Conservation (phyloP, 2,113 vertebrate species). For the Leptodactylus fuscus region DNA sequence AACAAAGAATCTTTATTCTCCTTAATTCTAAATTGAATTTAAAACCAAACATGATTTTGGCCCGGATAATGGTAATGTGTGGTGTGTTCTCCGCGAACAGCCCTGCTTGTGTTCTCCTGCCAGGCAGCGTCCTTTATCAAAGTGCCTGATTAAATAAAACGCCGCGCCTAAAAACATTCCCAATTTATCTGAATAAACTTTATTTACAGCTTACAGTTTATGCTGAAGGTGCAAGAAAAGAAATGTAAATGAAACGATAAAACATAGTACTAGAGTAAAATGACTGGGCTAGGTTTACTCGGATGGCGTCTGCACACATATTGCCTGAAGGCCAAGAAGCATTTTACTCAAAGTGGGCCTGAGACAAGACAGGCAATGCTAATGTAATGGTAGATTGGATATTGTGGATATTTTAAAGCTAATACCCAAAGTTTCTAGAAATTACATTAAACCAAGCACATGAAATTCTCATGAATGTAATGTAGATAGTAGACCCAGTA, state of each 20-base stretch:
- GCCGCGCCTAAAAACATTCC: background rate
- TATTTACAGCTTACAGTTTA: background rate
- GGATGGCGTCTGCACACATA: background rate
- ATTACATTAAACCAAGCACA: background rate
- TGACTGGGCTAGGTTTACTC: background rate
- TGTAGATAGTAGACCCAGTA: too few species aligned
- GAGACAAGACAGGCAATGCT: background rate
- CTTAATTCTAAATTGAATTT: constrained; percentile 47
- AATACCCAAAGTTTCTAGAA: background rate
- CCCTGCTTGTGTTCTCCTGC: background rate
- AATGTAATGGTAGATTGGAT: background rate
- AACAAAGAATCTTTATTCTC: constrained; percentile 41
- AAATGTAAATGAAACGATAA: background rate
- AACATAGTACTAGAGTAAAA: background rate
- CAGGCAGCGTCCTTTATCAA: constrained; percentile 7
- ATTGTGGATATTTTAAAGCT: background rate
- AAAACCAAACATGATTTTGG: constrained; percentile 45
- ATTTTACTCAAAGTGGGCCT: background rate
- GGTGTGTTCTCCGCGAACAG: background rate
- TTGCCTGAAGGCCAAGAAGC: background rate
- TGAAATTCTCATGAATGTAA: background rate
- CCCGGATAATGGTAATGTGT: constrained; percentile 26
- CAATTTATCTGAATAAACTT: background rate
- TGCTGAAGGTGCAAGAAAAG: background rate
- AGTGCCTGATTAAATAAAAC: background rate